Conservation (phyloP, 2,797 vertebrate species). For the Sarcoramphus papa region DNA sequence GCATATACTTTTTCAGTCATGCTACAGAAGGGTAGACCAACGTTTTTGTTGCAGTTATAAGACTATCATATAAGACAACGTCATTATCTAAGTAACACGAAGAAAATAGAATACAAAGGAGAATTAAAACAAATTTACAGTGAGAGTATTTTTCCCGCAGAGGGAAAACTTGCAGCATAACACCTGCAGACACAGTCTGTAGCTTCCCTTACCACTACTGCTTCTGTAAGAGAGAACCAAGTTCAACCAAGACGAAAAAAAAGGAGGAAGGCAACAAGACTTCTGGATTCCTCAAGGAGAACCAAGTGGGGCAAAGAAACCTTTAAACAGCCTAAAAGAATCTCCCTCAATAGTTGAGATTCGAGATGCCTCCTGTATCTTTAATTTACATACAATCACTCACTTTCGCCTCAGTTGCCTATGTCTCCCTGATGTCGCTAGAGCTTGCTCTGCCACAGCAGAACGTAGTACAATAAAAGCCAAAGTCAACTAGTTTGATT, state of each 20-base stretch:
- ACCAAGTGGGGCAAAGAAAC: not conserved
- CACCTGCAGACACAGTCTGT: not conserved
- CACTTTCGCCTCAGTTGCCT: not conserved
- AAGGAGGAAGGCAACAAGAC: not conserved
- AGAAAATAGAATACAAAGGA: not conserved
- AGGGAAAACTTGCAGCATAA: not conserved
- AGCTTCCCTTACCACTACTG: not conserved
- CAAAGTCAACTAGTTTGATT: not conserved
- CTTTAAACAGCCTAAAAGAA: not conserved
- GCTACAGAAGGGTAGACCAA: not conserved
- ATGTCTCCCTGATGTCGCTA: accelerated
- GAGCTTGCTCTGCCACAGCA: not conserved
- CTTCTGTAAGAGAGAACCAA: not conserved
- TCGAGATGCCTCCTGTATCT: not conserved
- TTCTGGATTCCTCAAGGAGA: not conserved
- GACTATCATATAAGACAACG: not conserved
- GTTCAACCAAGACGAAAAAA: not conserved
- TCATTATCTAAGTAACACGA: not conserved
- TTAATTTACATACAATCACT: not conserved
- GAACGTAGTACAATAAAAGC: not conserved
- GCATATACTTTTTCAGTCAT: not conserved
- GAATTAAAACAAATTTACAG: not conserved
- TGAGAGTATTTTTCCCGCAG: not conserved
- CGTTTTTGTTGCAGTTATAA: not conserved
- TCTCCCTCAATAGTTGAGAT: not conserved